Evolutionary conservation across 2,888 invertebrate genomes (phyloP), one percentile per base, ranked within the genome.

Genomic region (Stenolophus ochropezus): DNA sequence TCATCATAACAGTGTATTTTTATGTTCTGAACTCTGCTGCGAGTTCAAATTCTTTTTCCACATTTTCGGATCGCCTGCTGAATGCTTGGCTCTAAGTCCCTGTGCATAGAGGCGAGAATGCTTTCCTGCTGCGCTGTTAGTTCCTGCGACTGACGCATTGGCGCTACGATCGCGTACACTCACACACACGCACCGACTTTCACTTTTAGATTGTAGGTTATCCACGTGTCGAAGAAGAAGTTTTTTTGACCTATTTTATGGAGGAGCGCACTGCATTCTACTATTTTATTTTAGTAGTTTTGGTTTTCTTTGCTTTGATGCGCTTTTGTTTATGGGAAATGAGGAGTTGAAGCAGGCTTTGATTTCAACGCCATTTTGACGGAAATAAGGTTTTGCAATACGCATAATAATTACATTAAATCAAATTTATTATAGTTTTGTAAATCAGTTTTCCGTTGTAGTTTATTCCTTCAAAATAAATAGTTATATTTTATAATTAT

Each of bases 221-320:
- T 86, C 86, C 86, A 86, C 86, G 86, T 86, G 86, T 86, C 86
- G 85, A 83, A 80, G 58, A 65, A 78, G 69, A 78, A 51, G 47
- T 75, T 51, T 78, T 85, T 86, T 85, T 85, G 85, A 86, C 86
- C 85, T 85, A 85, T 86, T 86, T 86, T 85, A 84, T 53, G 27
- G 75, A 53, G 75, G 53, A 51, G 23, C 51, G 75, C 53, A 25
- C 27, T 75, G 73, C 73, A 73, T 73, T 47, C 49, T 49, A 47
- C 47, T 21, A 73, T 73, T 73, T 73, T 73, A 73, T 73, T 73
- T 73, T 73, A 73, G 49, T 21, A 47, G 47, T 73, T 71, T 73
- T 47, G 49, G 23, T 49, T 49, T 42, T 73, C 23, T 47, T 49
- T 14, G 73, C 49, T 73, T 73, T 69, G 65, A 69, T 69, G 27